Percentiles rank a stretch among this genome's conserved stretches.
These are phyloP conservation scores for Cryptomyrus ogoouensis DNA, from an alignment of 2,113 vertebrate species.

Conservation along the genomic window DNA sequence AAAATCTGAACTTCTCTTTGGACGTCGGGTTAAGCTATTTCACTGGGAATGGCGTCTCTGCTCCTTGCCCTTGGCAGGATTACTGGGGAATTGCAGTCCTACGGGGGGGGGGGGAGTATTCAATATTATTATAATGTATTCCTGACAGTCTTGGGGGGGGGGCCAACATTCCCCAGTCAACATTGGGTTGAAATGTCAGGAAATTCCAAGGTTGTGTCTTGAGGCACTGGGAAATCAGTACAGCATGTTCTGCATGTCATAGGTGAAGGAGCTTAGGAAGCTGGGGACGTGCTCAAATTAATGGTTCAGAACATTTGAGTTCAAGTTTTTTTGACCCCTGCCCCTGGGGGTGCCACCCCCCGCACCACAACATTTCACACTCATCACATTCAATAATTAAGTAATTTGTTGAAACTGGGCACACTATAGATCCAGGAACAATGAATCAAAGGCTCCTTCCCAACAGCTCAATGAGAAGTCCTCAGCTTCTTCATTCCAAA, in stretches of 20 bases:
- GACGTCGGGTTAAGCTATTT: slow-evolving; percentile 41
- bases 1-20: slow-evolving; percentile 34
- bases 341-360: slow-evolving; percentile 17
- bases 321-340: slow-evolving; percentile 28
- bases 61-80: slow-evolving; percentile 35
- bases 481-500: not conserved
- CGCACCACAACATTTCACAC: not conserved
- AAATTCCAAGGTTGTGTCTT: slow-evolving; percentile 18
- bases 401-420: slow-evolving; percentile 24
- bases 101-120: slow-evolving; percentile 17
- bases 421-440: not conserved
- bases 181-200: not conserved
- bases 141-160: slow-evolving; percentile 19
- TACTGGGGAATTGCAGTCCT: slow-evolving; percentile 39
- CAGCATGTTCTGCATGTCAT: slow-evolving; percentile 5
- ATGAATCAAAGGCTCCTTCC: not conserved
- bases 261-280: slow-evolving; percentile 22
- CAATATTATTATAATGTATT: slow-evolving; percentile 23
- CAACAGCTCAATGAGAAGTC: not conserved
- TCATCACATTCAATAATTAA: slow-evolving; percentile 32
- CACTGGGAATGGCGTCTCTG: slow-evolving; percentile 36
- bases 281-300: slow-evolving; percentile 31
- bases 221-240: slow-evolving; percentile 31
- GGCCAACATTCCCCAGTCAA: slow-evolving; percentile 18
- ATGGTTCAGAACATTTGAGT: slow-evolving; percentile 33